phyloP scores from a whole-genome alignment of 2,113 vertebrate species.

The Phrynosoma blainvillii region DNA sequence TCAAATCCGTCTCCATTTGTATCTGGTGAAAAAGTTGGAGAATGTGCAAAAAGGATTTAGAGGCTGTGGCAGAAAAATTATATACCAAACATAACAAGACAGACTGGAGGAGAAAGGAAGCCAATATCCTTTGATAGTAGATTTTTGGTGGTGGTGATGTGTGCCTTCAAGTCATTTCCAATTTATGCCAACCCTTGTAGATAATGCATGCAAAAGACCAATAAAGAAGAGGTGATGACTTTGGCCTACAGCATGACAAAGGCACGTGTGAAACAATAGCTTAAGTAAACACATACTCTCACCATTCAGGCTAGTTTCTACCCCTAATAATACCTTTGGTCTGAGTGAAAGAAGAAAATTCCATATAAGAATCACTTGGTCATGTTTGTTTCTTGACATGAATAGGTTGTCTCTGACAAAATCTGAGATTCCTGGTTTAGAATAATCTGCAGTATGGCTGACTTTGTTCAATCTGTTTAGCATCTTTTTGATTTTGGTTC shows the following conservation, averaged over 20 bases:
- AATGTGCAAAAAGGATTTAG: too few relatives aligned
- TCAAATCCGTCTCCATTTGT: too few relatives aligned
- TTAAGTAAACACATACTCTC: neutral
- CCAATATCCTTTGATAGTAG: too few relatives aligned
- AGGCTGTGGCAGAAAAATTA: too few relatives aligned
- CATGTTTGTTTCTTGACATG: neutral
- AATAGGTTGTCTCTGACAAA: neutral
- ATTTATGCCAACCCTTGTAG: too few relatives aligned
- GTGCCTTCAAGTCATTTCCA: too few relatives aligned
- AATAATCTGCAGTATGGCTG: neutral
- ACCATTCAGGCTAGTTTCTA: neutral
- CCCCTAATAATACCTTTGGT: too few relatives aligned
- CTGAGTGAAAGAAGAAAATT: neutral
- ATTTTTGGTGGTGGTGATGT: too few relatives aligned
- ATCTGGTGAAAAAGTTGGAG: too few relatives aligned
- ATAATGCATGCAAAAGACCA: too few relatives aligned
- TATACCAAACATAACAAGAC: too few relatives aligned
- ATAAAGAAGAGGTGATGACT: neutral
- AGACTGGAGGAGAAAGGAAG: too few relatives aligned
- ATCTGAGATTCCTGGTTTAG: neutral
- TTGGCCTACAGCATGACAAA: neutral
- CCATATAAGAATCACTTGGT: neutral
- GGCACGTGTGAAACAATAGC: neutral
- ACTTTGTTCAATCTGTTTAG: conserved; percentile 12
- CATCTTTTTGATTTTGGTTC: neutral